Conservation (phyloP, 1,140 invertebrate genomes). For the Bombus cullumanus region DNA sequence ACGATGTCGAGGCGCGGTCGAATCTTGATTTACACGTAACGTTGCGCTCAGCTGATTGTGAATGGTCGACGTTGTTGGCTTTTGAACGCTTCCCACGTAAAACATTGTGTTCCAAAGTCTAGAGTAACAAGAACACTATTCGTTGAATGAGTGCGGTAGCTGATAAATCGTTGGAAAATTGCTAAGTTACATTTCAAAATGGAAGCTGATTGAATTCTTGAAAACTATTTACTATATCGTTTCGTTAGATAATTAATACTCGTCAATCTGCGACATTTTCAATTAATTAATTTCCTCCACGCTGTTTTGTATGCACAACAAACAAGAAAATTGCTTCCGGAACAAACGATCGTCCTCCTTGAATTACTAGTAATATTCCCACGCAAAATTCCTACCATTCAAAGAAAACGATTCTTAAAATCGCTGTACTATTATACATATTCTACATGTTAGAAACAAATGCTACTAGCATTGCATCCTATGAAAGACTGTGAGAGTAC, state of each 20-base stretch:
- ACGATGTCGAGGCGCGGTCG: slow-evolving; percentile 50
- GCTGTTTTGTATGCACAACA: no score
- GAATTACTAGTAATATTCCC: not conserved
- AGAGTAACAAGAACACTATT: not conserved
- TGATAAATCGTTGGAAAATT: not conserved
- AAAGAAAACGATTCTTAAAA: not conserved
- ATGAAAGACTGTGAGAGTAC: no score
- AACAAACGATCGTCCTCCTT: no score
- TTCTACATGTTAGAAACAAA: no score
- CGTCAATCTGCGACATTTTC: no score
- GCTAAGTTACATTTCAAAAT: no score
- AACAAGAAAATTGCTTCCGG: no score
- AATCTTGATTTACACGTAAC: slow-evolving; percentile 57
- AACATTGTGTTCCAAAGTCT: not conserved
- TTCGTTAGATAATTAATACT: not conserved
- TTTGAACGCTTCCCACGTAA: not conserved
- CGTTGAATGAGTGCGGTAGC: not conserved
- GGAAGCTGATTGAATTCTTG: not conserved
- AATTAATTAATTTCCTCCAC: no score
- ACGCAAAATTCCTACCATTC: not conserved
- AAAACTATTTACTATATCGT: not conserved
- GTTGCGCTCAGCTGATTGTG: slow-evolving; percentile 48
- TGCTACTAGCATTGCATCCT: no score
- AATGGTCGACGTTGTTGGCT: slow-evolving; percentile 41
- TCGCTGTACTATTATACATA: not conserved